A percentile compares a stretch with the other conserved stretches of the same genome.
Evolutionary conservation across 2,113 vertebrate species (phyloP).

Genomic region (Canis aureus): DNA sequence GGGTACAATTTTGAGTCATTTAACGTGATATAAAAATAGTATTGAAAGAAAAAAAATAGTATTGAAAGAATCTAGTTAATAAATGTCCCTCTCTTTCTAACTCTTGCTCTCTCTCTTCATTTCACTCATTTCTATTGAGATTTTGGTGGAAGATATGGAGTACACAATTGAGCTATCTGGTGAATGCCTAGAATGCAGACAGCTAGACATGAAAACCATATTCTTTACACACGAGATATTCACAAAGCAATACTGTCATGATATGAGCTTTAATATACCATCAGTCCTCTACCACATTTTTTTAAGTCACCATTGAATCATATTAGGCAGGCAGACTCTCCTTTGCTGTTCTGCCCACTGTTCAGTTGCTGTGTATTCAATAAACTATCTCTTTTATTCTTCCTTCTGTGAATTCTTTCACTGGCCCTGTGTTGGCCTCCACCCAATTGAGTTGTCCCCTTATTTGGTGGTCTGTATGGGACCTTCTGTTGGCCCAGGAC

Average conservation of each 20-base stretch:
- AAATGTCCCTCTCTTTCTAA: background rate
- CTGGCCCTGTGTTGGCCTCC: background rate
- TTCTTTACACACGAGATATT: slow-evolving; percentile 29
- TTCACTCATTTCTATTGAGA: slow-evolving; percentile 8
- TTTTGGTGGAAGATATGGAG: background rate
- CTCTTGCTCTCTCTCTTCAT: background rate
- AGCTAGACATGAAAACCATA: background rate
- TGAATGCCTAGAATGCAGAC: background rate
- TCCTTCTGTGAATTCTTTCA: background rate
- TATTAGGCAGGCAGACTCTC: background rate
- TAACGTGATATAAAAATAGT: background rate
- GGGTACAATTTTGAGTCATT: background rate
- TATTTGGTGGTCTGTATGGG: background rate
- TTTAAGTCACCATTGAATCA: background rate
- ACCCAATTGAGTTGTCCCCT: background rate
- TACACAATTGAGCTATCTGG: background rate
- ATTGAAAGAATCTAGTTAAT: slow-evolving; percentile 1
- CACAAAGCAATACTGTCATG: background rate
- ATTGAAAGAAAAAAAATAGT: background rate
- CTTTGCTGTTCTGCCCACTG: background rate
- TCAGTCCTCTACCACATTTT: background rate
- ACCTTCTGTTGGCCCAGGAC: background rate
- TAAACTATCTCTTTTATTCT: background rate
- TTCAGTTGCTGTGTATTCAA: background rate
- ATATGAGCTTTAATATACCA: background rate